phyloP scores from a whole-genome alignment of 2,888 invertebrate genomes.

The Hyposoter dolosus region DNA sequence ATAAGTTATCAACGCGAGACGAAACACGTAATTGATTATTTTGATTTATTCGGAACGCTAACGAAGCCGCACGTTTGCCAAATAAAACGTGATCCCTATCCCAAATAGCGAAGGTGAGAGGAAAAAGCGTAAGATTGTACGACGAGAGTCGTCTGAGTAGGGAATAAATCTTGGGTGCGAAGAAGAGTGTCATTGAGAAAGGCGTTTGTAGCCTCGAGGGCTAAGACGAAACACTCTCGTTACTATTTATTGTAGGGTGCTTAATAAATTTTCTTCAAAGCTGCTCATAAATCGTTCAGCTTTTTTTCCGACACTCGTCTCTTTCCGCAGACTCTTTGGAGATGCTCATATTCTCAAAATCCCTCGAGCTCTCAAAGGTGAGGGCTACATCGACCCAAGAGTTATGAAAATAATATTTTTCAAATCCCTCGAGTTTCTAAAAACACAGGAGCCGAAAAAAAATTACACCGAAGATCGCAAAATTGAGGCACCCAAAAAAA shows the following conservation, averaged over 20 bases:
- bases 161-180: conserved; percentile 36
- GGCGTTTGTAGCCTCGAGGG: conserved; percentile 6
- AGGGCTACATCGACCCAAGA: conserved; percentile 3
- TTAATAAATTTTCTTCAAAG: conserved; percentile 61
- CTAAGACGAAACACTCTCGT: conserved; percentile 49
- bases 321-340: conserved; percentile 23
- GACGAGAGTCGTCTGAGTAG: conserved; percentile 36
- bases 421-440: neutral
- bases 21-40: conserved; percentile 3
- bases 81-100: conserved; percentile 4
- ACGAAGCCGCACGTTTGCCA: neutral
- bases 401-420: conserved; percentile 30
- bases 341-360: conserved; percentile 44
- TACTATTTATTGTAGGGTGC: conserved; percentile 53
- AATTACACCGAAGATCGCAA: neutral
- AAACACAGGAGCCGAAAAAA: neutral
- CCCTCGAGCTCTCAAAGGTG: conserved; percentile 14
- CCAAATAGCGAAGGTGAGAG: conserved; percentile 2
- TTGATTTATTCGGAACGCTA: neutral
- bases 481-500: no score
- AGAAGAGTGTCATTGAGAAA: conserved; percentile 42
- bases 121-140: conserved; percentile 27
- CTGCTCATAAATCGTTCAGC: conserved; percentile 53
- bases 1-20: neutral
- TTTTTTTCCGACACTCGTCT: conserved; percentile 4